Conservation (phyloP, 2,797 vertebrate species). For the Ptychobarbus kaznakovi region DNA sequence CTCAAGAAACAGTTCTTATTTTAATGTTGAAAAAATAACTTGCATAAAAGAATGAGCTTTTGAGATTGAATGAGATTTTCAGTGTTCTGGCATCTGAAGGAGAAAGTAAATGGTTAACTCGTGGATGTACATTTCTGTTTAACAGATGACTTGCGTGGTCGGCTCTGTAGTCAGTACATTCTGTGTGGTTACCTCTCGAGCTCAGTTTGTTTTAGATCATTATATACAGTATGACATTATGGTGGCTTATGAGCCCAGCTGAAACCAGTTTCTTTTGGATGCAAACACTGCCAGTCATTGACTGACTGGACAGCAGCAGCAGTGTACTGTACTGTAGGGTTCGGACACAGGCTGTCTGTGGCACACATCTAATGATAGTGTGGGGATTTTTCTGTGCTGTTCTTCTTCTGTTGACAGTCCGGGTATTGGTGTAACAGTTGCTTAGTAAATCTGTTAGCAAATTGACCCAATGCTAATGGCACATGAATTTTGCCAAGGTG, state of each 20-base stretch:
- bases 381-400: constrained; percentile 2
- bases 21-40: not conserved
- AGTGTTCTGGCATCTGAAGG: not conserved
- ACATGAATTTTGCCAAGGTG: not conserved
- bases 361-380: not conserved
- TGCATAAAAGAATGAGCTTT: not conserved
- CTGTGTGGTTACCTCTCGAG: not conserved
- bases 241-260: not conserved
- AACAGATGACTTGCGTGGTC: not conserved
- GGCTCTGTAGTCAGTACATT: not conserved
- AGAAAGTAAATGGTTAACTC: constrained; percentile 2
- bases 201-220: constrained; percentile 3
- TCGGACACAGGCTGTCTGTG: not conserved
- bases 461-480: not conserved
- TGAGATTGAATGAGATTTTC: too few species aligned
- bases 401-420: constrained; percentile 6
- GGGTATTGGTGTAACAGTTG: not conserved
- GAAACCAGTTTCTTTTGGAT: constrained; percentile 6
- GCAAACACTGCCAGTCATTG: not conserved
- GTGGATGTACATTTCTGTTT: not conserved
- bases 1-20: not conserved
- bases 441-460: constrained; percentile 11
- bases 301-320: not conserved
- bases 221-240: not conserved
- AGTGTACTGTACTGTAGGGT: not conserved